These are phyloP conservation scores for Uria lomvia DNA, from an alignment of 2,113 vertebrate species.

Conservation along the genomic window DNA sequence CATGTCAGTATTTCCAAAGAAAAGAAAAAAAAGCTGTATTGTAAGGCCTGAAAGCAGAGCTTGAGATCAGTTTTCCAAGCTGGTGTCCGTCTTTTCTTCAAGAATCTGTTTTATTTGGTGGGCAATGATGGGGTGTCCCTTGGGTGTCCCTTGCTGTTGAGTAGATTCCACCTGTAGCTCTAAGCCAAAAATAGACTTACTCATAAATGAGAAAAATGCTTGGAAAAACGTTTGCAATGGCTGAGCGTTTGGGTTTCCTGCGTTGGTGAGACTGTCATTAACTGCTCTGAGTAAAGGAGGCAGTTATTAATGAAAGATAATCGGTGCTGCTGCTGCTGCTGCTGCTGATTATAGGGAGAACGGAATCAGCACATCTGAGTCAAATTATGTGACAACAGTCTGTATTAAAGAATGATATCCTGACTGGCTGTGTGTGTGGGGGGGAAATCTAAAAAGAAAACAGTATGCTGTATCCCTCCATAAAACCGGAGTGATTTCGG, in stretches of 20 bases:
- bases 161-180: neutral
- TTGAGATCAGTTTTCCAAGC: neutral
- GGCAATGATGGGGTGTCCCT: neutral
- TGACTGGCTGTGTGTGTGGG: neutral
- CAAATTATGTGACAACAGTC: neutral
- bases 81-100: neutral
- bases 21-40: neutral
- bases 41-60: neutral
- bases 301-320: neutral
- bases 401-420: neutral
- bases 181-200: neutral
- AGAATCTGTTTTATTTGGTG: neutral
- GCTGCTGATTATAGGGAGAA: neutral
- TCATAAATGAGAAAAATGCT: neutral
- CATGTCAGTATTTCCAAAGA: neutral
- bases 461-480: neutral
- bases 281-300: neutral
- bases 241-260: neutral
- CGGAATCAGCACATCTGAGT: neutral
- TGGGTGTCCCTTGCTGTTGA: neutral
- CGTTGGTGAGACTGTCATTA: neutral
- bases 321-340: neutral
- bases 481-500: neutral
- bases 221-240: neutral
- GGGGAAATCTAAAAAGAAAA: neutral